phyloP scores from a whole-genome alignment of 2,888 invertebrate species.

The Hoplodrina ambigua region DNA sequence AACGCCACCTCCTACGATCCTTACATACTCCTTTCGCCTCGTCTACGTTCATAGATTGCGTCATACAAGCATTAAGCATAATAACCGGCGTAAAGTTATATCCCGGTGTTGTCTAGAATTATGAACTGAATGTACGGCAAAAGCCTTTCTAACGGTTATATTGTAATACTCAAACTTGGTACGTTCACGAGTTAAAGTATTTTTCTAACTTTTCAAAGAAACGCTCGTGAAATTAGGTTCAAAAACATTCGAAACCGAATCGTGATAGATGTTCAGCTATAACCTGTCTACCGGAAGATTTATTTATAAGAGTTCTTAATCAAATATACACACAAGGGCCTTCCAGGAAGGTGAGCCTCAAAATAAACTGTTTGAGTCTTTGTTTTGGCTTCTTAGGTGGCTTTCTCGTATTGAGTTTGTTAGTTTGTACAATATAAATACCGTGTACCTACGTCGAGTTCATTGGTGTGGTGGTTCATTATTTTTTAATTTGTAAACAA shows the following conservation, averaged over 20 bases:
- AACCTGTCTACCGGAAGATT: conserved; percentile 70
- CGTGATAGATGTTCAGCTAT: conserved; percentile 61
- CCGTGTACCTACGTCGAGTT: conserved; percentile 50
- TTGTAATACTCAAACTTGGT: not conserved
- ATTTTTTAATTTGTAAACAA: conserved; percentile 3
- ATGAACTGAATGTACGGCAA: too few relatives aligned
- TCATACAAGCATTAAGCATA: too few relatives aligned
- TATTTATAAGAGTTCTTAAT: conserved; percentile 84
- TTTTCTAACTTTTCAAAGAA: conserved; percentile 27
- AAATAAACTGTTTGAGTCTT: conserved; percentile 79
- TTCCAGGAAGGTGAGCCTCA: conserved; percentile 79
- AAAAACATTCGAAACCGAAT: conserved; percentile 47
- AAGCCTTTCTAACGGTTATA: too few relatives aligned
- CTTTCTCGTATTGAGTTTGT: conserved; percentile 72
- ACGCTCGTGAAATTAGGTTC: conserved; percentile 14
- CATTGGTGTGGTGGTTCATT: conserved; percentile 65
- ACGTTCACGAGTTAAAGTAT: conserved; percentile 1
- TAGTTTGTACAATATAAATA: conserved; percentile 74
- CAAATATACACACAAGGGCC: conserved; percentile 77
- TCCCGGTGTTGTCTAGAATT: too few relatives aligned
- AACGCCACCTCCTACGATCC: too few relatives aligned
- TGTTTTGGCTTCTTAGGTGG: conserved; percentile 87
- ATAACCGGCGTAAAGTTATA: too few relatives aligned
- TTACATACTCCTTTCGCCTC: too few relatives aligned
- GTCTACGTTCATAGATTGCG: too few relatives aligned